A percentile compares a stretch with the other conserved stretches of the same genome.
Evolutionary conservation across 2,888 invertebrate species (phyloP).

Genomic region (Tenodera sinensis): DNA sequence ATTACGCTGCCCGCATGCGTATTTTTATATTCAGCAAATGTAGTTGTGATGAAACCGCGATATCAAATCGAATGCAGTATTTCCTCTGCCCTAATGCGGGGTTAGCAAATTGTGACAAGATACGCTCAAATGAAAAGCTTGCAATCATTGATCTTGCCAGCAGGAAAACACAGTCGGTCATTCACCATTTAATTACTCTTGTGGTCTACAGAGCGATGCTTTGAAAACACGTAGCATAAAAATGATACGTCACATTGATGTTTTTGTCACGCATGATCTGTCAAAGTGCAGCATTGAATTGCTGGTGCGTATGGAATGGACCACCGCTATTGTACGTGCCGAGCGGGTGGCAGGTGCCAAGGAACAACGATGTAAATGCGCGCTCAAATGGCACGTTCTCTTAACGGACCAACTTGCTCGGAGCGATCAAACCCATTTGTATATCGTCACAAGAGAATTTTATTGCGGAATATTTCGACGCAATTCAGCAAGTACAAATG

Average conservation of each 20-base stretch:
- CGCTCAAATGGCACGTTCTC: not conserved
- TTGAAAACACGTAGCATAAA: not conserved
- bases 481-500: no score
- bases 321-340: not conserved
- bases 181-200: not conserved
- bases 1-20: no score
- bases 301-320: no score
- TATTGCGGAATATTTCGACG: no score
- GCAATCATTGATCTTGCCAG: not conserved
- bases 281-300: not conserved
- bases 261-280: not conserved
- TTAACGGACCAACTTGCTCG: not conserved
- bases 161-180: not conserved
- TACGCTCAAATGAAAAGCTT: not conserved
- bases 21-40: no score
- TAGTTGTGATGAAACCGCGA: no score
- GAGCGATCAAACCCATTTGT: not conserved
- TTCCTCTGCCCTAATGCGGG: no score
- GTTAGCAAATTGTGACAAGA: not conserved
- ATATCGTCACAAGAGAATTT: no score
- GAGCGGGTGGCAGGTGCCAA: not conserved
- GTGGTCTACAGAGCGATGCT: not conserved
- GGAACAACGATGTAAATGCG: not conserved
- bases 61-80: no score
- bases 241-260: not conserved